Evolutionary conservation across 23 tunicate species (phyloP).

Genomic region (Styela clava): DNA sequence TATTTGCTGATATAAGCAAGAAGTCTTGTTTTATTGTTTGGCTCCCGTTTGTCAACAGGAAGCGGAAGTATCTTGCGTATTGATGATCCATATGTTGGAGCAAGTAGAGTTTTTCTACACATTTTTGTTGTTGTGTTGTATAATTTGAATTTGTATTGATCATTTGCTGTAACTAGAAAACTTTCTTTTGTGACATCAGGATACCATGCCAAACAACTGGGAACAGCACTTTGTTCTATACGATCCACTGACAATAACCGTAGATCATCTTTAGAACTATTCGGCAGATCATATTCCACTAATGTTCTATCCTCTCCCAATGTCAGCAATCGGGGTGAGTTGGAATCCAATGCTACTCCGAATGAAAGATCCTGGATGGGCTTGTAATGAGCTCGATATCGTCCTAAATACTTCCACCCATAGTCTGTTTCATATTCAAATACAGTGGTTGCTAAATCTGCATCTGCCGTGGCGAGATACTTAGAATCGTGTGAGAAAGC

Average conservation of each 20-base stretch:
- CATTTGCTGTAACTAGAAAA: slow-evolving; percentile 74
- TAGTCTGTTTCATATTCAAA: slow-evolving; percentile 25
- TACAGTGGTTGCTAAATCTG: slow-evolving; percentile 51
- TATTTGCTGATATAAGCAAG: slow-evolving; percentile 63
- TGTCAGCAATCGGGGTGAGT: slow-evolving; percentile 51
- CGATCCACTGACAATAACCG: slow-evolving; percentile 54
- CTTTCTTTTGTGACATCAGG: slow-evolving; percentile 74
- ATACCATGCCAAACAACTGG: slow-evolving; percentile 75
- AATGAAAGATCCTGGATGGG: slow-evolving; percentile 65
- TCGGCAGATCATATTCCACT: slow-evolving; percentile 78
- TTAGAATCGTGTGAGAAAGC: slow-evolving; percentile 70
- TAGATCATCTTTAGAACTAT: slow-evolving; percentile 66
- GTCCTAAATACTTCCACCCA: slow-evolving; percentile 82
- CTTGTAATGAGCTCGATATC: slow-evolving; percentile 89
- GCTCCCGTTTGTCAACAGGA: slow-evolving; percentile 30
- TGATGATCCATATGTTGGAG: slow-evolving; percentile 86
- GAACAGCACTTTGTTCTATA: slow-evolving; percentile 86
- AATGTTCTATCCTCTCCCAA: slow-evolving; percentile 73
- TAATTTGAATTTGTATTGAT: slow-evolving; percentile 82
- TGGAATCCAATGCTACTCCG: slow-evolving; percentile 64
- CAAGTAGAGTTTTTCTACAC: slow-evolving; percentile 80
- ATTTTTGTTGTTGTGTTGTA: slow-evolving; percentile 93
- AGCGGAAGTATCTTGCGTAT: slow-evolving; percentile 34
- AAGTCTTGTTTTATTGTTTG: slow-evolving; percentile 27
- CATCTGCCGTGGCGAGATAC: slow-evolving; percentile 87